A percentile compares a stretch with the other conserved stretches of the same genome.
Conservation (phyloP, 2,797 vertebrate genomes). For the Enteromius trimaculatus region DNA sequence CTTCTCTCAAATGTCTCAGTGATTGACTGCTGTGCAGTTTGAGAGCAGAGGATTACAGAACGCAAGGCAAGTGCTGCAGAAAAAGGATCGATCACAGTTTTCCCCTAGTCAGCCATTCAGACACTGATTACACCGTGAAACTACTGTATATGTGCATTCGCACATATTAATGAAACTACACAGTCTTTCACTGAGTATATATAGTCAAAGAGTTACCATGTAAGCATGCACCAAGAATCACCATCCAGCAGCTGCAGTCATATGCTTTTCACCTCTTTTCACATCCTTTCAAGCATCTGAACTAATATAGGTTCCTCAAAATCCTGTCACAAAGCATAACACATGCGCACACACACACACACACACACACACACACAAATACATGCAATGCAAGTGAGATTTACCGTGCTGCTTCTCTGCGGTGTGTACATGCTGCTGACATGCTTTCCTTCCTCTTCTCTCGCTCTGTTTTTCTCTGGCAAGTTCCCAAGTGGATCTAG, state of each 20-base stretch:
- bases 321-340: constrained; percentile 27
- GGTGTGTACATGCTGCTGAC: constrained; percentile 31
- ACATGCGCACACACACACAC: constrained; percentile 12
- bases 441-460: constrained; percentile 31
- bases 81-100: constrained; percentile 39
- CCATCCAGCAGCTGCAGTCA: background rate
- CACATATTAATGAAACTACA: background rate
- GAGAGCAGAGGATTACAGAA: constrained; percentile 40
- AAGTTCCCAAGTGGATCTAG: constrained; percentile 28
- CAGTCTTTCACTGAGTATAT: background rate
- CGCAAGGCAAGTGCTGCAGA: constrained; percentile 45
- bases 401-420: constrained; percentile 42
- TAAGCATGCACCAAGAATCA: constrained; percentile 7
- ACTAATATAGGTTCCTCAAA: background rate
- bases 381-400: constrained; percentile 28
- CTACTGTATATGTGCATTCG: background rate
- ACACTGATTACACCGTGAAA: constrained; percentile 21
- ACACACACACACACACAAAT: background rate
- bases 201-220: background rate
- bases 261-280: background rate
- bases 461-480: constrained; percentile 37
- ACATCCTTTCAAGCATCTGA: background rate
- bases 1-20: constrained; percentile 18
- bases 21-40: constrained; percentile 38
- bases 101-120: constrained; percentile 15